A percentile compares a stretch with the other conserved stretches of the same genome.
Evolutionary conservation across 37 sponge, comb jelly and placozoan genomes (phyloP).

Genomic region (Chondrilla cf. caribensis): DNA sequence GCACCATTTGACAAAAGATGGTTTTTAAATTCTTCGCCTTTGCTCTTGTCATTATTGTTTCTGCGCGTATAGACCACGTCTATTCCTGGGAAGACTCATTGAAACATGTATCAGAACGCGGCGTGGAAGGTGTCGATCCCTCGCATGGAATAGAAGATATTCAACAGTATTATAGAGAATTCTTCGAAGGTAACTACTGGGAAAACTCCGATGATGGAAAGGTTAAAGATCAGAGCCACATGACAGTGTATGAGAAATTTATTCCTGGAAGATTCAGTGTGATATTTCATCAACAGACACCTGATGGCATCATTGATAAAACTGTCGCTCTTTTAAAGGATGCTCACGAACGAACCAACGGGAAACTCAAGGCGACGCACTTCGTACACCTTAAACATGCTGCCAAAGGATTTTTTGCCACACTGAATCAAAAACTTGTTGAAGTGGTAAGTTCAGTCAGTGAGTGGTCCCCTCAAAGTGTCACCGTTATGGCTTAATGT

Average conservation of each 20-base stretch:
- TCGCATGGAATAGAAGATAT: conserved; percentile 31
- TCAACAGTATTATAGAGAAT: conserved; percentile 40
- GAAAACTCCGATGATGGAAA: background rate
- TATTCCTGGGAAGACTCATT: background rate
- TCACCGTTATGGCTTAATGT: no score
- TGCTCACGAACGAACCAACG: conserved; percentile 33
- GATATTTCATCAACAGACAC: conserved; percentile 28
- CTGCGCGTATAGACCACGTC: background rate
- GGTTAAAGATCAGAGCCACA: background rate
- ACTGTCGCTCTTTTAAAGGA: conserved; percentile 38
- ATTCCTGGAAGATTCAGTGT: conserved; percentile 63
- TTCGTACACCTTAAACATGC: conserved; percentile 36
- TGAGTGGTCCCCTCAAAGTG: background rate
- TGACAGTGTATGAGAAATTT: background rate
- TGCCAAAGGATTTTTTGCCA: conserved; percentile 63
- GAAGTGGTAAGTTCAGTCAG: conserved; percentile 40
- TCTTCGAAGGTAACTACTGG: conserved; percentile 24
- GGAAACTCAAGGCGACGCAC: conserved; percentile 43
- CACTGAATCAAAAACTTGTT: conserved; percentile 52
- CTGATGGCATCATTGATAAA: conserved; percentile 44
- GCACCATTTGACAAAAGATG: no score
- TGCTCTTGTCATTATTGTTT: no score
- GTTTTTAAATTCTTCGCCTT: no score
- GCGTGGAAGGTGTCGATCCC: conserved; percentile 23
- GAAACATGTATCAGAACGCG: background rate